Conservation (phyloP, 2,888 invertebrate genomes). For the Odontocolon sp. region DNA sequence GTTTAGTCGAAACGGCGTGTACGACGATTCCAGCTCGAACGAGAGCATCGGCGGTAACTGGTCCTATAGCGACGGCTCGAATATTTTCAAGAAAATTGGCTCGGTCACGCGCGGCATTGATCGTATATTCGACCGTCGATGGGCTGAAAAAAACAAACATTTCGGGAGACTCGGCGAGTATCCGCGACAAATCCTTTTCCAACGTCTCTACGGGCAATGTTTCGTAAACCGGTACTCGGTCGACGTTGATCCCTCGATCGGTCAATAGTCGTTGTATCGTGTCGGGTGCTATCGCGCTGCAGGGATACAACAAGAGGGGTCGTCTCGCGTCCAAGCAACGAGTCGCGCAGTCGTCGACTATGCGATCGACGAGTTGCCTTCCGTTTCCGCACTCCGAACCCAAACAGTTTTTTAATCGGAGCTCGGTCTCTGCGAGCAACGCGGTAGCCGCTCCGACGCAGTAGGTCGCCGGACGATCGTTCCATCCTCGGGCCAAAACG, state of each 20-base stretch:
- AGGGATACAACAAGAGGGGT: slow-evolving; percentile 77
- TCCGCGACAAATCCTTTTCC: slow-evolving; percentile 65
- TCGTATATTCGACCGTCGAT: slow-evolving; percentile 72
- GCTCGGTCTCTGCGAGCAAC: slow-evolving; percentile 65
- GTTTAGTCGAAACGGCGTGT: slow-evolving; percentile 73
- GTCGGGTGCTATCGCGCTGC: slow-evolving; percentile 76
- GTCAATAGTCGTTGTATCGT: slow-evolving; percentile 70
- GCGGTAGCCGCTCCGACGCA: slow-evolving; percentile 77
- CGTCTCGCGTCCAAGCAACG: too few relatives aligned
- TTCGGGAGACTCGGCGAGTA: slow-evolving; percentile 60
- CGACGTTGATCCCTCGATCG: slow-evolving; percentile 63
- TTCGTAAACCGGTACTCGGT: slow-evolving; percentile 72
- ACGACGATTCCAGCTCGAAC: slow-evolving; percentile 65
- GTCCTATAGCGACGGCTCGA: slow-evolving; percentile 76
- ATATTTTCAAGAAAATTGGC: slow-evolving; percentile 58
- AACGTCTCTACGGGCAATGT: slow-evolving; percentile 72
- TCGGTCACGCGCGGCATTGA: slow-evolving; percentile 61
- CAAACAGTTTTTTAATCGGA: slow-evolving; percentile 69
- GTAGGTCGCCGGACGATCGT: slow-evolving; percentile 68
- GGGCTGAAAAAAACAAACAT: slow-evolving; percentile 78
- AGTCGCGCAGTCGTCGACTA: slow-evolving; percentile 66
- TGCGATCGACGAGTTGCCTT: slow-evolving; percentile 72
- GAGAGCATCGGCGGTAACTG: slow-evolving; percentile 74
- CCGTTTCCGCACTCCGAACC: slow-evolving; percentile 76
- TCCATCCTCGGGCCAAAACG: slow-evolving; percentile 67